Percentiles rank a stretch among this genome's conserved stretches.
These are phyloP conservation scores for Carapus acus DNA, from an alignment of 2,797 vertebrate genomes.

Conservation along the genomic window DNA sequence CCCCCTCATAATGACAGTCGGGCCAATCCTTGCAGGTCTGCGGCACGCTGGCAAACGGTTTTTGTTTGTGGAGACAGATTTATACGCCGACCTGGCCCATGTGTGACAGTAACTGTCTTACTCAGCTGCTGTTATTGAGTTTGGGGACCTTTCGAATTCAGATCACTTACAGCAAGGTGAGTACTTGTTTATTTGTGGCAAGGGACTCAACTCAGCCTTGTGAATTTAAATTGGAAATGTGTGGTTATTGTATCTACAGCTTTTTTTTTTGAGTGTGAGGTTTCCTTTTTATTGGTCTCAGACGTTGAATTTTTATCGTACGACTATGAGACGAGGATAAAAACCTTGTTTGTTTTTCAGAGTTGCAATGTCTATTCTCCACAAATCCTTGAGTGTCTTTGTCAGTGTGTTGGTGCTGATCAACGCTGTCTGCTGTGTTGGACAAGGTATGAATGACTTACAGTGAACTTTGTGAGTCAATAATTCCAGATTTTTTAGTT, in stretches of 20 bases:
- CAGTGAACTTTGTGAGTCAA: too few species aligned
- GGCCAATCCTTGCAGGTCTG: constrained; percentile 29
- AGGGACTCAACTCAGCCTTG: not conserved
- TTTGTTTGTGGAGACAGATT: constrained; percentile 12
- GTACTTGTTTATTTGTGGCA: not conserved
- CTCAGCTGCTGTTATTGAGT: not conserved
- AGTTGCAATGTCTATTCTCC: constrained; percentile 40
- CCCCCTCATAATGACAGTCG: constrained; percentile 2
- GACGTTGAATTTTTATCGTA: too few species aligned
- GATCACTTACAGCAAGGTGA: constrained; percentile 26
- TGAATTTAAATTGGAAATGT: not conserved
- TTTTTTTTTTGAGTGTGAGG: too few species aligned
- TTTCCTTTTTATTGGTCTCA: not conserved
- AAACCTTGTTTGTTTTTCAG: constrained; percentile 18
- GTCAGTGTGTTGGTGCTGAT: constrained; percentile 40
- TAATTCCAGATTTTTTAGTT: too few species aligned
- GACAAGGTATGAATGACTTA: constrained; percentile 50
- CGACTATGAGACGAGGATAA: too few species aligned
- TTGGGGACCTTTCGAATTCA: not conserved
- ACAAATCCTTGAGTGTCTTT: constrained; percentile 18
- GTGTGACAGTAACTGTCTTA: not conserved
- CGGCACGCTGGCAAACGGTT: not conserved
- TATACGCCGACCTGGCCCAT: constrained; percentile 3
- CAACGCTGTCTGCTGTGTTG: not conserved
- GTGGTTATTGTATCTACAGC: too few species aligned